Conservation (phyloP, 2,797 vertebrate species). For the Diplodus sargus region DNA sequence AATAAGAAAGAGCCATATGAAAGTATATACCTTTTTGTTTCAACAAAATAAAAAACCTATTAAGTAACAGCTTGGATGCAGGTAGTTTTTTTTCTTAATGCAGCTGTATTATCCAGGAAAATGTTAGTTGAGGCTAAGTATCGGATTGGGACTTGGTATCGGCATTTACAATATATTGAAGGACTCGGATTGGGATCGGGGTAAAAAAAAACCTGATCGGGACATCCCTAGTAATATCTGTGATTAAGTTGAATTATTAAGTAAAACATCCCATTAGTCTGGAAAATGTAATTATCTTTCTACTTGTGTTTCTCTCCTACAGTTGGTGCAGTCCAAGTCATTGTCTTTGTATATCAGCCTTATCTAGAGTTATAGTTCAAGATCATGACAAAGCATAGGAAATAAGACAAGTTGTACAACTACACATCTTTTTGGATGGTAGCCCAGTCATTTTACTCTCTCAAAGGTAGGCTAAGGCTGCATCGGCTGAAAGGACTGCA, state of each 20-base stretch:
- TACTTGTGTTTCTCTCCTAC: background rate
- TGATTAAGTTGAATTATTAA: slow-evolving; percentile 41
- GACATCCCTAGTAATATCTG: background rate
- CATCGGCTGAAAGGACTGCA: slow-evolving; percentile 9
- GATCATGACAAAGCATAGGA: slow-evolving; percentile 5
- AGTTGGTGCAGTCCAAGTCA: background rate
- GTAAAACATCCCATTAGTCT: slow-evolving; percentile 22
- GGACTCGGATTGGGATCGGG: no score
- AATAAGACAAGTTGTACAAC: background rate
- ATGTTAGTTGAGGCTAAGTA: no score
- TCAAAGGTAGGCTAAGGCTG: slow-evolving; percentile 11
- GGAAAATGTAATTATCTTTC: slow-evolving; percentile 12
- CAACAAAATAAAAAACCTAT: no score
- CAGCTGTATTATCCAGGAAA: no score
- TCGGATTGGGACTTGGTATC: no score
- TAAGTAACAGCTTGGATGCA: no score
- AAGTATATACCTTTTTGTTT: no score
- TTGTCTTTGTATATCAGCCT: background rate
- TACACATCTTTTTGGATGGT: slow-evolving; percentile 6
- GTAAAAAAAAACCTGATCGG: no score
- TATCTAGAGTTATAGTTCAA: background rate
- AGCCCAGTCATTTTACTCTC: slow-evolving; percentile 31
- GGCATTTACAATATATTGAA: no score
- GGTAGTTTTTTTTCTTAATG: no score
- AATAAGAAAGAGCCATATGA: no score